These are phyloP conservation scores for Bombus pascuorum DNA, from an alignment of 1,140 invertebrate genomes.

Conservation along the genomic window DNA sequence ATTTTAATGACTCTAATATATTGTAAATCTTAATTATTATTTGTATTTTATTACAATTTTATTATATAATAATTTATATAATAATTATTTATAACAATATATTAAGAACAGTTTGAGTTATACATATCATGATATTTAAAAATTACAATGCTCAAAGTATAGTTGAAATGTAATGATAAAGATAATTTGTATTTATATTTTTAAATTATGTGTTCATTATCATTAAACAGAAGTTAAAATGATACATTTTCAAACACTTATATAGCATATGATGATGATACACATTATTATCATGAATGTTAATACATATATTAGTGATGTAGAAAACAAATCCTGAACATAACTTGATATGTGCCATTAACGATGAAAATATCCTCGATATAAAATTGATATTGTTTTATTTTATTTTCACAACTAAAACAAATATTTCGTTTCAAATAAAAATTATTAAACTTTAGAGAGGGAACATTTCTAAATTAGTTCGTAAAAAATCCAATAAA, in stretches of 20 bases:
- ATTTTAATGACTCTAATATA: not conserved
- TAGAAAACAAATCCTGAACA: slow-evolving; percentile 25
- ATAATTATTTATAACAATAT: slow-evolving; percentile 4
- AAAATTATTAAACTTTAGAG: slow-evolving; percentile 1
- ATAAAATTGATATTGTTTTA: slow-evolving; percentile 53
- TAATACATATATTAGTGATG: slow-evolving; percentile 44
- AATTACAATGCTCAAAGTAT: slow-evolving; percentile 1
- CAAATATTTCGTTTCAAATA: slow-evolving; percentile 48
- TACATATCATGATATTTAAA: slow-evolving; percentile 1
- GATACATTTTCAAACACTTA: slow-evolving; percentile 15
- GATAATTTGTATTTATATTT: not conserved
- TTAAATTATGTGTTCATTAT: not conserved
- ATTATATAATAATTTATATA: not conserved
- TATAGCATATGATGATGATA: slow-evolving; percentile 31
- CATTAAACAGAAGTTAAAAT: slow-evolving; percentile 15
- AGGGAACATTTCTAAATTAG: not conserved
- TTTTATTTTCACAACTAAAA: slow-evolving; percentile 62
- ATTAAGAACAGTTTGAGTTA: slow-evolving; percentile 7
- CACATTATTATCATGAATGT: slow-evolving; percentile 6
- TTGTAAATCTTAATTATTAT: not conserved
- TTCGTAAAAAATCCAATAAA: slow-evolving; percentile 8
- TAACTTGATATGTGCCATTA: slow-evolving; percentile 28
- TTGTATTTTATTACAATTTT: not conserved
- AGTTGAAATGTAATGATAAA: slow-evolving; percentile 7
- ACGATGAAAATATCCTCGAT: slow-evolving; percentile 20